Conservation (phyloP, 2,888 invertebrate species). For the Agrotis segetum region DNA sequence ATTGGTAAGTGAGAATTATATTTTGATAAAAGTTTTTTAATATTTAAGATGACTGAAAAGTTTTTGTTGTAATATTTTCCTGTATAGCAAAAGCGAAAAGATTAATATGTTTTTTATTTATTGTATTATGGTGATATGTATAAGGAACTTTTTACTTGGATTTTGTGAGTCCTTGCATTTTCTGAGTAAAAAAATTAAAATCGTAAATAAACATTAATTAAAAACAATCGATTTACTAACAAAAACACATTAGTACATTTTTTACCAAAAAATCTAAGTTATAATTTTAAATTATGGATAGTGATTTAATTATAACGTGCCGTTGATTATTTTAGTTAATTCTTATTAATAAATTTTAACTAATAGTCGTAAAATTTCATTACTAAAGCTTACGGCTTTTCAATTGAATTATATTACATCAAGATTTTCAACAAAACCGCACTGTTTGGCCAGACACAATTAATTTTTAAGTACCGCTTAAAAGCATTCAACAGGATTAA, state of each 20-base stretch:
- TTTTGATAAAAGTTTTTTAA: constrained; percentile 12
- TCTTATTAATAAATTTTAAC: too few species aligned
- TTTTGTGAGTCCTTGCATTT: neutral
- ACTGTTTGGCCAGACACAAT: constrained; percentile 15
- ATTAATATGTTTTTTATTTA: neutral
- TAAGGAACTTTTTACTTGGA: neutral
- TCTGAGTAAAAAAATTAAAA: neutral
- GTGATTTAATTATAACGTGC: too few species aligned
- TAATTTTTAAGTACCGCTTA: constrained; percentile 26
- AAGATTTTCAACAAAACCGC: neutral
- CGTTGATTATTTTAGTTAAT: neutral
- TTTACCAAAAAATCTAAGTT: too few species aligned
- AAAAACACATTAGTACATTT: too few species aligned
- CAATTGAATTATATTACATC: neutral
- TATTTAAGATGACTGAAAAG: constrained; percentile 5
- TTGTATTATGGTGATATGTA: too few species aligned
- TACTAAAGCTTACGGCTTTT: neutral
- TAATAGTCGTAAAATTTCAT: too few species aligned
- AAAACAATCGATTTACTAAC: neutral
- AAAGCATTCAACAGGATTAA: constrained; percentile 10
- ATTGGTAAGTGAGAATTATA: constrained; percentile 53
- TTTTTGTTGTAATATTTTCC: constrained; percentile 1
- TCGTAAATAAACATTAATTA: too few species aligned
- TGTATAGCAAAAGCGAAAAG: neutral
- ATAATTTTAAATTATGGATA: too few species aligned